These are phyloP conservation scores for Astropecten irregularis DNA, from an alignment of 53 echinoderm and acorn worm genomes.

Conservation along the genomic window DNA sequence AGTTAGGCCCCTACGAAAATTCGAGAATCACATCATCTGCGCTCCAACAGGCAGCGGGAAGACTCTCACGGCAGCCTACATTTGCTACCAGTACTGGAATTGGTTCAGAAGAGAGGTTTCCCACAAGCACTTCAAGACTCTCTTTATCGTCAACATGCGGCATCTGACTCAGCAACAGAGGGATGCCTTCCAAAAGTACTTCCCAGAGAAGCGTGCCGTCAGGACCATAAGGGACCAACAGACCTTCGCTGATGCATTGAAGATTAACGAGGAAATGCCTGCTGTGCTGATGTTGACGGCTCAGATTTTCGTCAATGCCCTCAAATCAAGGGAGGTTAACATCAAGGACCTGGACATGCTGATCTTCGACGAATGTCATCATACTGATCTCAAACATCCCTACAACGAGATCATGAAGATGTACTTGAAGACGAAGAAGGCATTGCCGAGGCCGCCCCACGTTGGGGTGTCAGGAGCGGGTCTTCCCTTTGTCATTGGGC, in stretches of 20 bases:
- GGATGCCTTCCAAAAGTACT: constrained; percentile 62
- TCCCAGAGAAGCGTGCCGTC: constrained; percentile 18
- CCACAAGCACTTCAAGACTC: constrained; percentile 58
- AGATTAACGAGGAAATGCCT: constrained; percentile 16
- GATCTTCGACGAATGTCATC: constrained; percentile 83
- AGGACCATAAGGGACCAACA: constrained; percentile 52
- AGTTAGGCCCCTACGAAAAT: constrained; percentile 35
- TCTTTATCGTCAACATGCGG: constrained; percentile 78
- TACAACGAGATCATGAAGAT: constrained; percentile 80
- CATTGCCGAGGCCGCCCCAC: background rate
- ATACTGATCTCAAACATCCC: constrained; percentile 74
- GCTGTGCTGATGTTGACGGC: constrained; percentile 76
- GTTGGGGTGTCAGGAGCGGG: constrained; percentile 49
- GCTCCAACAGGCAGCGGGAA: constrained; percentile 85
- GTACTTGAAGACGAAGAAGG: constrained; percentile 62
- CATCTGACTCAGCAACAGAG: constrained; percentile 76
- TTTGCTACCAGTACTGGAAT: constrained; percentile 45
- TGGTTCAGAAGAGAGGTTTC: background rate
- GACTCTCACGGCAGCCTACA: constrained; percentile 67
- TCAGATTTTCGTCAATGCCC: constrained; percentile 76
- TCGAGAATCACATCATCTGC: constrained; percentile 77
- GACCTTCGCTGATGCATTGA: constrained; percentile 31
- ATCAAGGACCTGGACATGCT: constrained; percentile 62
- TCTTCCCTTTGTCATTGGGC: constrained; percentile 71
- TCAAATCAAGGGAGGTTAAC: constrained; percentile 12